Percentiles rank a stretch among this genome's conserved stretches.
Conservation (phyloP, 2,113 vertebrate genomes). For the Zosterops hypoxanthus region DNA sequence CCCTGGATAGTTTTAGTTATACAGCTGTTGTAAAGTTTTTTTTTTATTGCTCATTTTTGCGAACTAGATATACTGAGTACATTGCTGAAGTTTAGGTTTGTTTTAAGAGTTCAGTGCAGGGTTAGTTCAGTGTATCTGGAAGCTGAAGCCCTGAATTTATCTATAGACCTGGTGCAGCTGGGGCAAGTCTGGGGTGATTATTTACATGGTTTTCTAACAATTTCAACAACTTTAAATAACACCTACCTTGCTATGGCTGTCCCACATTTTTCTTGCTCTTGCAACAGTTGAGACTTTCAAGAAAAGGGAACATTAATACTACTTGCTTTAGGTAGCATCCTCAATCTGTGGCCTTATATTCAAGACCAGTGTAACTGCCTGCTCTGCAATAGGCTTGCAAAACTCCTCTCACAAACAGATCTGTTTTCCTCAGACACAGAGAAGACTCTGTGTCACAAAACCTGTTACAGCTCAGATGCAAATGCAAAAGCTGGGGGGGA, state of each 20-base stretch:
- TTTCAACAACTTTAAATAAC: neutral
- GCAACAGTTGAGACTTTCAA: neutral
- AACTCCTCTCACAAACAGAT: neutral
- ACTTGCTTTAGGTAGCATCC: neutral
- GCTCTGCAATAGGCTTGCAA: neutral
- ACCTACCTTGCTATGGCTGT: neutral
- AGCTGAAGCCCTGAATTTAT: neutral
- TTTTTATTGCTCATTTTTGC: neutral
- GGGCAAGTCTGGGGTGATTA: neutral
- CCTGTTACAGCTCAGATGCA: neutral
- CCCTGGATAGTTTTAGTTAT: neutral
- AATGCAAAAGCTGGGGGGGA: fast-evolving
- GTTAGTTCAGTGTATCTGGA: neutral
- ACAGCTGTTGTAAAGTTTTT: neutral
- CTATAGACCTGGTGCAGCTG: neutral
- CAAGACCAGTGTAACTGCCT: neutral
- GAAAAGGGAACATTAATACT: neutral
- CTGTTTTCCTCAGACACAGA: neutral
- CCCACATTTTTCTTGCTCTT: neutral
- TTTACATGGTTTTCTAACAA: neutral
- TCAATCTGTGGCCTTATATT: neutral
- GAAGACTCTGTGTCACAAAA: neutral
- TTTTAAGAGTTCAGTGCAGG: neutral
- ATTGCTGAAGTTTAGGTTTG: neutral
- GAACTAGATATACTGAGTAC: neutral